Evolutionary conservation across 2,113 vertebrate genomes (phyloP), one percentile per base, ranked within the genome.

Genomic region (Geococcyx californianus): DNA sequence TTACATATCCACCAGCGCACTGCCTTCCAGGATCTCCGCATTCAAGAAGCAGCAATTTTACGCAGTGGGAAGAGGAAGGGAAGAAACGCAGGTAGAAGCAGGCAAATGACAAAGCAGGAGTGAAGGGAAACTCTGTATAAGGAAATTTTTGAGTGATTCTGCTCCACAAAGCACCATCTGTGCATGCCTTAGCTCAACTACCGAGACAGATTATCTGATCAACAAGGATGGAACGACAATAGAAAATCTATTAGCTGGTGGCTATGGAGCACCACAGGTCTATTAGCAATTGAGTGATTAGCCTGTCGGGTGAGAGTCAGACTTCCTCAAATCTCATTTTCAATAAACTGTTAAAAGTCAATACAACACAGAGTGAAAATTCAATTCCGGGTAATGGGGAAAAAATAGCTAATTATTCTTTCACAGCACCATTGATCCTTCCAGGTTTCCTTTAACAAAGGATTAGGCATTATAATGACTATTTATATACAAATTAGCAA

Each of bases 271-370:
- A 89, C 87, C 95, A 84, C 91, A 74, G 95, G 94, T 95, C 96
- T 93, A 91, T 97, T 96, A 97, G 89, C 90, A 94, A 93, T 49
- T 97, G 97, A 97, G 64, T 87, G 93, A 97, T 97, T 80, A 90
- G 94, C 63, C 95, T 93, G 94, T 74, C 15, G 1, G 81, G 68
- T 36, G 42, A 40, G 52, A 97, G 90, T 78, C 82, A 70, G 93
- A 94, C 89, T 93, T 84, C 38, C 96, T 95, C 96, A 96, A 96
- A 97, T 77, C 92, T 93, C 70, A 19, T 70, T 94, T 94, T 94
- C 96, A 96, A 97, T 97, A 97, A 97, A 97, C 95, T 94, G 96
- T 92, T 96, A 84, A 83, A 97, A 97, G 96, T 97, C 97, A 93
- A 95, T 97, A 95, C 4, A 7, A 74, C 85, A 96, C 79, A 83